Conservation (phyloP, 2,113 vertebrate species). For the Malaclemys terrapin region DNA sequence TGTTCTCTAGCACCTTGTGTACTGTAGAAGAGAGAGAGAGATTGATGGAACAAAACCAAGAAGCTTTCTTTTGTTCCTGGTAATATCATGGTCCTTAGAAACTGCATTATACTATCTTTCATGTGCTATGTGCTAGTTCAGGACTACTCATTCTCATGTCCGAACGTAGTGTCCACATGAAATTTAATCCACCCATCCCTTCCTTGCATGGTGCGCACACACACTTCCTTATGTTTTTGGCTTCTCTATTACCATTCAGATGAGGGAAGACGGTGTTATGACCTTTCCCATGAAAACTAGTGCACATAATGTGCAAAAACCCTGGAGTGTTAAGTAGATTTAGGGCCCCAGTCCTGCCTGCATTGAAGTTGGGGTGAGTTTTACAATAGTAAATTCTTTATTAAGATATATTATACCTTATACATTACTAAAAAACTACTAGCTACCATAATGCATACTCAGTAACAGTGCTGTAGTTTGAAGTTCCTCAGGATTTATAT, state of each 20-base stretch:
- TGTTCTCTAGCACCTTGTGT: background rate
- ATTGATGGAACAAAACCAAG: background rate
- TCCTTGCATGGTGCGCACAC: background rate
- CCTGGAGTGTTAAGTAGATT: background rate
- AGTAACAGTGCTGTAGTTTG: background rate
- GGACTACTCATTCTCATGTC: background rate
- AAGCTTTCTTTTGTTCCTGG: background rate
- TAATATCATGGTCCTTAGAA: background rate
- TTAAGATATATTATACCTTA: background rate
- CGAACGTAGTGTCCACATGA: background rate
- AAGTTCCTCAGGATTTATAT: background rate
- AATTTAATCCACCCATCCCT: slow-evolving; percentile 27
- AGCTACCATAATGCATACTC: background rate
- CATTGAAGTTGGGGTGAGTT: background rate
- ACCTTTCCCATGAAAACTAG: background rate
- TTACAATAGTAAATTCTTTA: background rate
- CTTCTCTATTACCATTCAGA: background rate
- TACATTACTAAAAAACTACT: background rate
- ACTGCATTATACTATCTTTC: background rate
- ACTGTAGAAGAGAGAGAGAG: background rate
- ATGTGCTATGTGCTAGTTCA: background rate
- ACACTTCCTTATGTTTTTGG: background rate
- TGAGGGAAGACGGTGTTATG: background rate
- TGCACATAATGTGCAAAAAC: background rate
- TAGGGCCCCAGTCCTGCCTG: background rate